These are phyloP conservation scores for Zygogramma bicolorata DNA, from an alignment of 2,888 invertebrate species.

Conservation along the genomic window DNA sequence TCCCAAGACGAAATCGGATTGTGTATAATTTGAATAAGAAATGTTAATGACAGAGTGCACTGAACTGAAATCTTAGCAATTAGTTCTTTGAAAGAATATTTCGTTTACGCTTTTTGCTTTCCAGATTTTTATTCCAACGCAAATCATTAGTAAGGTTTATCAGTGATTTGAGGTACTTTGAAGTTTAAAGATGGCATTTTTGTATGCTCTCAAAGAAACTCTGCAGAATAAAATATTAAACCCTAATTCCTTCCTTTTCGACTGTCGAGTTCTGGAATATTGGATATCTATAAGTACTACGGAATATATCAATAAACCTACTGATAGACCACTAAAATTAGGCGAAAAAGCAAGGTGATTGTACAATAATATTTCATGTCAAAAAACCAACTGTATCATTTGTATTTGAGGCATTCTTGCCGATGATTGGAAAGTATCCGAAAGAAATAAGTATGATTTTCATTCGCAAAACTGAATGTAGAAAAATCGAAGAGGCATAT, in stretches of 20 bases:
- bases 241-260: constrained; percentile 3
- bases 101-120: constrained; percentile 63
- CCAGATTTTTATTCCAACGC: constrained; percentile 63
- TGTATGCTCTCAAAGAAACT: constrained; percentile 51
- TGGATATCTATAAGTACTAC: neutral
- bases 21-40: constrained; percentile 60
- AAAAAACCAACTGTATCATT: no score
- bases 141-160: constrained; percentile 68
- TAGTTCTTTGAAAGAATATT: constrained; percentile 66
- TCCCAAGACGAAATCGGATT: constrained; percentile 63
- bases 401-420: no score
- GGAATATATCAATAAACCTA: no score
- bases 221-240: constrained; percentile 14
- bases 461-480: no score
- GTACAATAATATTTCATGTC: no score
- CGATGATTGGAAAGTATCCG: no score
- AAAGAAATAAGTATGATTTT: no score
- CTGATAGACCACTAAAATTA: no score
- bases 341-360: no score
- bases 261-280: neutral
- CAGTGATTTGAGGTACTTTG: constrained; percentile 64
- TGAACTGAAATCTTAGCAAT: constrained; percentile 67
- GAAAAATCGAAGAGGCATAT: no score
- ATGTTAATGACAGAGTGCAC: constrained; percentile 62
- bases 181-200: constrained; percentile 60